Evolutionary conservation across 2,797 vertebrate species (phyloP), one percentile per base, ranked within the genome.

Genomic region (Poeciliopsis presidionis): DNA sequence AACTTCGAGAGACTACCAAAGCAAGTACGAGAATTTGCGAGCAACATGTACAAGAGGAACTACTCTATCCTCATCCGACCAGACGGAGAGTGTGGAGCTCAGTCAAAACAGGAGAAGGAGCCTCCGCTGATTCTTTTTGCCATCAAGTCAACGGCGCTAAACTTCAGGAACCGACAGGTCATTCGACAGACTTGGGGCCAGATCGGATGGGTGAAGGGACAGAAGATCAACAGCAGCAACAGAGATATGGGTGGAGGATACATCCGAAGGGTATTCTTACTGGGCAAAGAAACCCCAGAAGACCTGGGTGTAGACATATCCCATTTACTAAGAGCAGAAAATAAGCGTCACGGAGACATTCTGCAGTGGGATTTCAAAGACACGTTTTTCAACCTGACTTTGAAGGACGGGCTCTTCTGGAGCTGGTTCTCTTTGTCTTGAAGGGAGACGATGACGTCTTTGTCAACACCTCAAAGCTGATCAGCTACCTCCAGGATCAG

Each of bases 331-430:
- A 30, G 39, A 22, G 2, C 59, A 4, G 95, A 95, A 84, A 90
- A 39, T 77, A 1, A 51, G 0, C 25, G 0, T 4, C 85, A 95
- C 22, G 76, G 87, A 59, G 96, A 96, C 84, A 93, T 96, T 55
- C 81, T 96, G 39, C 93, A 94, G 86, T 96, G 95, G 95, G 92
- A 95, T 84, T 96, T 96, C 72, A 80, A 70, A 5, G 96, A 96
- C 80, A 94, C 93, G 0, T 96, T 96, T 83, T 95, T 94, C 80
- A 96, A 96, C 88, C 94, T 96, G 46, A 95, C 95, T 0, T 30
- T 96, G 77, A 96, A 96, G 81, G 95, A 96, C 4, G 85, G 96
- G 79, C 91, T 94, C 18, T 95, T 96, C 88, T 96, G 95, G 94
- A 77, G 67, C 2, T 96, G 96, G 96, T 92, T 95, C 77, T 0